Evolutionary conservation across 2,888 invertebrate species (phyloP).

Genomic region (Leptopterna dolabrata): DNA sequence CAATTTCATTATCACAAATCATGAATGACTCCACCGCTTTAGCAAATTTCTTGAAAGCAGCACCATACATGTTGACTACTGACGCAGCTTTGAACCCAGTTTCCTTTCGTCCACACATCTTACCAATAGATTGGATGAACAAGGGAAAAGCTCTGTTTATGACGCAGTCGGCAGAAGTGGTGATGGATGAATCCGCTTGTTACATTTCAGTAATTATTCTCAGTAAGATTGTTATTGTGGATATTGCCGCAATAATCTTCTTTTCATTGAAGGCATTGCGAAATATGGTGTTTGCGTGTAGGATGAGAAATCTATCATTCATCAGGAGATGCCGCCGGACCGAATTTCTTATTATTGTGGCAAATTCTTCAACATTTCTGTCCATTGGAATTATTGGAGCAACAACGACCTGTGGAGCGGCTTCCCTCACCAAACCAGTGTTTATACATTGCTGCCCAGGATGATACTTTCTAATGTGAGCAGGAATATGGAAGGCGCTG

Average conservation of each 20-base stretch:
- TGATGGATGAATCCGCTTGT: not conserved
- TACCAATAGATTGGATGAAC: not conserved
- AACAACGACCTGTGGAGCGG: too few species aligned
- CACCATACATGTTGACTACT: slow-evolving; percentile 8
- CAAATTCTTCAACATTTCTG: too few species aligned
- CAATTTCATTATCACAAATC: slow-evolving; percentile 12
- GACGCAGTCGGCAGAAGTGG: not conserved
- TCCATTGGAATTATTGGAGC: too few species aligned
- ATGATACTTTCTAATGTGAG: not conserved
- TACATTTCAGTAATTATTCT: not conserved
- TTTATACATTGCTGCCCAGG: not conserved
- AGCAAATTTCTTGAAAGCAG: slow-evolving; percentile 37
- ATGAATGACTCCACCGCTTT: not conserved
- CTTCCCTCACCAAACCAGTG: not conserved
- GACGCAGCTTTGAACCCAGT: not conserved
- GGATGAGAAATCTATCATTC: not conserved
- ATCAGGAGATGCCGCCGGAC: not conserved
- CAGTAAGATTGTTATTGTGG: not conserved
- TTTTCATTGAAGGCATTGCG: slow-evolving; percentile 8
- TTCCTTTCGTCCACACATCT: not conserved
- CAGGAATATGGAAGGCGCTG: not conserved
- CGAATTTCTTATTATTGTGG: not conserved
- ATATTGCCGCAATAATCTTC: not conserved
- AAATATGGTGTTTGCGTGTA: not conserved
- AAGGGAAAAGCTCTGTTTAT: not conserved